A percentile compares a stretch with the other conserved stretches of the same genome.
These are phyloP conservation scores for Aplysia californica DNA, from an alignment of 1,140 invertebrate species.

Conservation along the genomic window DNA sequence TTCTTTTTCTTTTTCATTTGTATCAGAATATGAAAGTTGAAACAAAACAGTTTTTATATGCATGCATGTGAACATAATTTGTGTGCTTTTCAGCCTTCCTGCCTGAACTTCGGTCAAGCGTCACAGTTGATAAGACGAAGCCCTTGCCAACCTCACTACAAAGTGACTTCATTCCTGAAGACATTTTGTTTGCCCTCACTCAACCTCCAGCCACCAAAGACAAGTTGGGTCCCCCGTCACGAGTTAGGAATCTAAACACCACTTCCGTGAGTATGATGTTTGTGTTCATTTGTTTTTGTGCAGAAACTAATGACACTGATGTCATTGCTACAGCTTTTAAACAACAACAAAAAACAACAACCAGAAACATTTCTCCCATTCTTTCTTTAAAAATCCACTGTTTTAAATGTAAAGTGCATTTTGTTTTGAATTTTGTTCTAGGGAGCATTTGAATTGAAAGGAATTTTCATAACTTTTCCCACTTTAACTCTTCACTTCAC, in stretches of 20 bases:
- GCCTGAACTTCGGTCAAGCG: conserved; percentile 50
- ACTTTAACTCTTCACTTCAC: background rate
- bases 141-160: conserved; percentile 61
- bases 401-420: background rate
- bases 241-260: conserved; percentile 50
- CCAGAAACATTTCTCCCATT: too few species aligned
- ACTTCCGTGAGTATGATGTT: conserved; percentile 43
- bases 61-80: too few species aligned
- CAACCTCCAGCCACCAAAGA: conserved; percentile 57
- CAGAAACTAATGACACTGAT: too few species aligned
- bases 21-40: too few species aligned
- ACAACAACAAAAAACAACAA: too few species aligned
- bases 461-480: background rate
- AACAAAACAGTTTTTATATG: too few species aligned
- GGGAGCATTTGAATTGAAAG: background rate
- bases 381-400: too few species aligned
- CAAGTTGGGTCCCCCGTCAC: conserved; percentile 57
- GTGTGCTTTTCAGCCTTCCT: too few species aligned
- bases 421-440: background rate
- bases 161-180: conserved; percentile 65
- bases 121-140: conserved; percentile 51
- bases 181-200: conserved; percentile 64
- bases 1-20: too few species aligned
- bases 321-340: too few species aligned
- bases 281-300: too few species aligned